Base-by-base conservation (phyloP, 2,113 vertebrate species). In the Rhineura floridana region DNA sequence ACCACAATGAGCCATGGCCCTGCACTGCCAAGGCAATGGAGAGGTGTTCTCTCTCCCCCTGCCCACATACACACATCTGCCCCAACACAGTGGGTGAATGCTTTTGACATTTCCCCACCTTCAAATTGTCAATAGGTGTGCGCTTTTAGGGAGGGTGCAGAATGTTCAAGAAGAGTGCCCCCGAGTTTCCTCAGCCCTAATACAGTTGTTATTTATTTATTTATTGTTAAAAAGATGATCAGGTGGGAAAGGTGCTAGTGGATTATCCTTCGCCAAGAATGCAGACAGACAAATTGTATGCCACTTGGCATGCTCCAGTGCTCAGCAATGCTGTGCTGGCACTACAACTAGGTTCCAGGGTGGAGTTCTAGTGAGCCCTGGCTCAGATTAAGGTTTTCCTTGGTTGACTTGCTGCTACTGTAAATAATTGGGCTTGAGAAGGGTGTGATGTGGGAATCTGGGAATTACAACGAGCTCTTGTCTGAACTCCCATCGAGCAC, bases 341-440 rank as follows among this genome's bases (percentile, higher is more conserved):
- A 48, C 44, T 30, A 11, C 33, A 76, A 3, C 25, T 44, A 33
- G 44, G 59, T 77, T 83, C 87, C 80, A 42, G 59, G 59, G 59
- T 67, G 81, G 80, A 76, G 46, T 52, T 76, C 44, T 83, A 72
- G 59, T 30, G n/a, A 76, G 69, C 42, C 79, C 21, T 75, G 69
- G 42, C 55, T 39, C 70, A 65, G 46, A 63, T 42, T 19, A 65
- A 73, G 30, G n/a, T 30, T 83, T 88, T 50, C 80, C 59, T 83
- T 83, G 52, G 70, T 83, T 76, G 44, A 42, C n/a, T 83, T 67
- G n/a, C 81, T 87, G 84, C 87, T 21, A 65, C 55, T 90, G 84
- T 39, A 11, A 93, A 62, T 15, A 95, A 87, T 1, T 84, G 79
- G 33, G 76, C 9, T 81, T 72, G 25, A 65, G 33, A 89, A 79